phyloP scores from a whole-genome alignment of 1,140 invertebrate species.

The Steinernema feltiae region DNA sequence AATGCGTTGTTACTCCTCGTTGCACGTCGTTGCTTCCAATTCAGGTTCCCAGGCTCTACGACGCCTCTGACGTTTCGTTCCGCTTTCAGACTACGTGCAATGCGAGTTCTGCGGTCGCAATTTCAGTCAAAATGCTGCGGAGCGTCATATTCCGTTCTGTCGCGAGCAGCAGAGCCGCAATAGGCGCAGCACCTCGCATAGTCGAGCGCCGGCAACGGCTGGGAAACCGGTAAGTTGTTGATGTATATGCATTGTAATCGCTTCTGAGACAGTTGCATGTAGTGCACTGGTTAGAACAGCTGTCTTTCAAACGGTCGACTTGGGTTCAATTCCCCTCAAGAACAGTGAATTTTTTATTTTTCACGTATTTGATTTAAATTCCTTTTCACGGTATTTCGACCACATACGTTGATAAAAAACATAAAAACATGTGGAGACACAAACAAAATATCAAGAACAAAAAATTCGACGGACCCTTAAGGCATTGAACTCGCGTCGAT shows the following conservation, averaged over 20 bases:
- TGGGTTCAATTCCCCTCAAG: no score
- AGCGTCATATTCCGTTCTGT: slow-evolving; percentile 88
- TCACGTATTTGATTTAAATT: no score
- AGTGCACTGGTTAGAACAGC: no score
- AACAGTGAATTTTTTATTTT: no score
- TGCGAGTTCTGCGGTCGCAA: slow-evolving; percentile 82
- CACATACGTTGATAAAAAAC: no score
- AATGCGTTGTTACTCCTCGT: not conserved
- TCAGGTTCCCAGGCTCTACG: not conserved
- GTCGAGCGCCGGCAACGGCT: not conserved
- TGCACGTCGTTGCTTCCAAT: not conserved
- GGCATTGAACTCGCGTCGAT: not conserved
- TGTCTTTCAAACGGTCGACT: no score
- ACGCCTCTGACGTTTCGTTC: not conserved
- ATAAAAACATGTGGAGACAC: not conserved
- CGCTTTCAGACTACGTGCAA: slow-evolving; percentile 73
- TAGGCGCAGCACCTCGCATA: not conserved
- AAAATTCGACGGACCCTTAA: not conserved
- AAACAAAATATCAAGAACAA: not conserved
- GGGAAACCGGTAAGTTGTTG: slow-evolving; percentile 7
- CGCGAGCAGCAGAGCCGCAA: slow-evolving; percentile 58
- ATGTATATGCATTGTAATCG: not conserved
- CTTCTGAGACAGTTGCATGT: no score
- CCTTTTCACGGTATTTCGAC: no score
- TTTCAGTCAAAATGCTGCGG: slow-evolving; percentile 78